Percentiles rank a stretch among this genome's conserved stretches.
Conservation (phyloP, 2,113 vertebrate species). For the Antechinus flavipes region DNA sequence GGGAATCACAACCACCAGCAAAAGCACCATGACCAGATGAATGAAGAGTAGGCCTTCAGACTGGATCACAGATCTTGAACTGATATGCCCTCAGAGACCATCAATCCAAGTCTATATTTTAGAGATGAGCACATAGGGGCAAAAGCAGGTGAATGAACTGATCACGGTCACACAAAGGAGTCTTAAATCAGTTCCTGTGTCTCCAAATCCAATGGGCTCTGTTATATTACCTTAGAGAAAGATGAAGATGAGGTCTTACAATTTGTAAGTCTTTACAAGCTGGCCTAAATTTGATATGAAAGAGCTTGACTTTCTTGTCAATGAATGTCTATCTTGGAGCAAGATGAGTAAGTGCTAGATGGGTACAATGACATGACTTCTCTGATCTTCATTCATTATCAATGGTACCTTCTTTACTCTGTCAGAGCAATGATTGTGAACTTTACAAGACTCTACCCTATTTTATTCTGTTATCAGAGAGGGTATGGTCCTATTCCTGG, state of each 20-base stretch:
- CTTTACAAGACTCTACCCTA: not conserved
- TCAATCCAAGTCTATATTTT: not conserved
- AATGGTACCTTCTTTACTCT: too few relatives aligned
- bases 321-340: not conserved
- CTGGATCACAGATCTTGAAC: not conserved
- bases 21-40: not conserved
- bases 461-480: too few relatives aligned
- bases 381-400: too few relatives aligned
- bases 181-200: not conserved
- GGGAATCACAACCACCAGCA: too few relatives aligned
- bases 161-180: not conserved
- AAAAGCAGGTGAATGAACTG: not conserved
- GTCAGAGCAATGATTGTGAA: too few relatives aligned
- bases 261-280: too few relatives aligned
- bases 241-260: too few relatives aligned
- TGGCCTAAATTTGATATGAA: not conserved
- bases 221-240: too few relatives aligned
- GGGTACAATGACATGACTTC: too few relatives aligned
- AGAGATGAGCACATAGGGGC: not conserved
- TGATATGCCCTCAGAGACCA: too few relatives aligned
- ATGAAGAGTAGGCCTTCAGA: not conserved
- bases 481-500: too few relatives aligned
- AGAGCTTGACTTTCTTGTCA: not conserved
- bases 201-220: not conserved
- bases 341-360: not conserved